Evolutionary conservation across 1,140 invertebrate genomes (phyloP).

Genomic region (Leptonema lineaticorne): DNA sequence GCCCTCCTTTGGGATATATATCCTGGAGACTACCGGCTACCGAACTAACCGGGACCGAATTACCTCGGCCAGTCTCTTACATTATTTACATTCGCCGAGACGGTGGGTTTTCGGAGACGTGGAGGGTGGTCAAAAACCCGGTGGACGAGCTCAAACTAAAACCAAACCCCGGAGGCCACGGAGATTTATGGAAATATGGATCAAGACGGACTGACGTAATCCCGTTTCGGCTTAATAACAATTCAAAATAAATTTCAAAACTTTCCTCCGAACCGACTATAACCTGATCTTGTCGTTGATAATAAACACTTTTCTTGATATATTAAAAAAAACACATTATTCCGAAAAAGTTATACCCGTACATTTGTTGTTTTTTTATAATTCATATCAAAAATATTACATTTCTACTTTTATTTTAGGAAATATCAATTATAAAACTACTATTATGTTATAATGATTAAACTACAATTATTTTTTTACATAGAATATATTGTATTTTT

Average conservation of each 20-base stretch:
- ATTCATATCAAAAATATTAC: too few relatives aligned
- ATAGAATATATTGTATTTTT: too few relatives aligned
- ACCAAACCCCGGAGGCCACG: neutral
- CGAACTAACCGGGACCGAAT: slow-evolving; percentile 9
- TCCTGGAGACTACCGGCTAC: neutral
- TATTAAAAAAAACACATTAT: too few relatives aligned
- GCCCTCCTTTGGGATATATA: slow-evolving; percentile 29
- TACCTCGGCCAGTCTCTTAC: slow-evolving; percentile 29
- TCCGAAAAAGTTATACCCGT: too few relatives aligned
- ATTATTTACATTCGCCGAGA: slow-evolving; percentile 32
- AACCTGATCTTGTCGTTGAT: neutral
- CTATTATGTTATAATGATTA: too few relatives aligned
- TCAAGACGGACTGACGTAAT: slow-evolving; percentile 23
- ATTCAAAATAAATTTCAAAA: slow-evolving; percentile 11
- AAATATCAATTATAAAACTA: too few relatives aligned
- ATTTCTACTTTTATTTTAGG: too few relatives aligned
- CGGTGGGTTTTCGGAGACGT: neutral
- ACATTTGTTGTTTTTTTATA: too few relatives aligned
- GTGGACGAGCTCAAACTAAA: too few relatives aligned
- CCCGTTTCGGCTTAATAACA: slow-evolving; percentile 11
- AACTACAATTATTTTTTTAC: too few relatives aligned
- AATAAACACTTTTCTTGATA: too few relatives aligned
- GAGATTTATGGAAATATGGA: slow-evolving; percentile 36
- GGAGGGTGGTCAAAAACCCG: neutral
- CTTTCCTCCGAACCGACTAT: neutral